A percentile compares a stretch with the other conserved stretches of the same genome.
Conservation (phyloP, 2,888 invertebrate species). For the Germaria angustata region DNA sequence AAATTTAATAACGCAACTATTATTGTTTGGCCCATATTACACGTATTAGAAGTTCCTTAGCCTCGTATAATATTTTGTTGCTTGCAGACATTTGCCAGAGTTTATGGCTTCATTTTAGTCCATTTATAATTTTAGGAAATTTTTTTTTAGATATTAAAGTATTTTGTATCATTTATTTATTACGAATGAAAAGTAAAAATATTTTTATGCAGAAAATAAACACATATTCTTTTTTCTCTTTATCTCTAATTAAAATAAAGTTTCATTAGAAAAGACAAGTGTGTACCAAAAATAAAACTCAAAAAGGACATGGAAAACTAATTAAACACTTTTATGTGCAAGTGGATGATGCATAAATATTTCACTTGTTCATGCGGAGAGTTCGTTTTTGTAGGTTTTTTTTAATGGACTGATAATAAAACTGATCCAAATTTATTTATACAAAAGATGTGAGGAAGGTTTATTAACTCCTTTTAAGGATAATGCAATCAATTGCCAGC, state of each 20-base stretch:
- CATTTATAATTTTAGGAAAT: slow-evolving; percentile 57
- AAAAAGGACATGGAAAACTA: slow-evolving; percentile 52
- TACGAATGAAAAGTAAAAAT: slow-evolving; percentile 12
- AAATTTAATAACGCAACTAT: too few relatives aligned
- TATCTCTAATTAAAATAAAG: slow-evolving; percentile 24
- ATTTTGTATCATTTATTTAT: slow-evolving; percentile 5
- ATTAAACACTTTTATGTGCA: slow-evolving; percentile 50
- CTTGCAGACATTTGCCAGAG: background rate
- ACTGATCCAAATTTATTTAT: too few relatives aligned
- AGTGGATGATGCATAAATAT: background rate
- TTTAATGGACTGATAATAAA: too few relatives aligned
- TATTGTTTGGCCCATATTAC: too few relatives aligned
- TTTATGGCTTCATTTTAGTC: slow-evolving; percentile 37
- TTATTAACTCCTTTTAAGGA: too few relatives aligned
- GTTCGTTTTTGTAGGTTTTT: background rate
- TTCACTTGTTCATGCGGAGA: background rate
- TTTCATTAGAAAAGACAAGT: slow-evolving; percentile 49
- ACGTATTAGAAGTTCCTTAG: too few relatives aligned
- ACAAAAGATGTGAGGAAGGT: too few relatives aligned
- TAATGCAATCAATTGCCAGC: too few relatives aligned
- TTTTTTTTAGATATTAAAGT: slow-evolving; percentile 34
- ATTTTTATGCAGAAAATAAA: slow-evolving; percentile 31
- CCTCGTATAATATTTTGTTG: background rate
- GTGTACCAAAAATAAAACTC: background rate
- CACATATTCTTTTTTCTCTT: background rate